These are phyloP conservation scores for Gopherus flavomarginatus DNA, from an alignment of 2,113 vertebrate genomes.

Conservation along the genomic window DNA sequence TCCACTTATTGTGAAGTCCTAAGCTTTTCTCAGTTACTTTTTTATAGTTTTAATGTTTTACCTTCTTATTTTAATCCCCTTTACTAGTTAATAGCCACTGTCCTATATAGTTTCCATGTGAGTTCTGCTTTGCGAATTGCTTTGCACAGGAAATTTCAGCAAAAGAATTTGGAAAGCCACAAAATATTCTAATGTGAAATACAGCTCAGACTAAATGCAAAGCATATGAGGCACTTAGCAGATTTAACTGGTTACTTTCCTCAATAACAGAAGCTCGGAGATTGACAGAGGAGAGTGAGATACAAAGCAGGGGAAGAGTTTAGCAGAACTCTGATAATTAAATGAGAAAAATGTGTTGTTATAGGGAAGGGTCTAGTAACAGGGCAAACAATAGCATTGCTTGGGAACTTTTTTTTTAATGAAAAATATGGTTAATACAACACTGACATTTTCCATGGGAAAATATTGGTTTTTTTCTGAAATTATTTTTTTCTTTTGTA, in stretches of 20 bases:
- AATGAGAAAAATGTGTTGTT: neutral
- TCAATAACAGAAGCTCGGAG: neutral
- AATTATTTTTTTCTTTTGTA: neutral
- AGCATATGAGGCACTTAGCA: neutral
- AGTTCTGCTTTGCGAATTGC: conserved; percentile 2
- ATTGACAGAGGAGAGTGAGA: neutral
- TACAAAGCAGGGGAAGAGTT: neutral
- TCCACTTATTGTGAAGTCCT: neutral
- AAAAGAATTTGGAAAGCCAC: neutral
- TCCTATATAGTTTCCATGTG: conserved; percentile 25
- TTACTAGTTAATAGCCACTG: neutral
- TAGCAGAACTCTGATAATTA: neutral
- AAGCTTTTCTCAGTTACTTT: neutral
- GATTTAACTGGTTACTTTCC: neutral
- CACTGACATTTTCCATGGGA: neutral
- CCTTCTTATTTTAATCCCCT: neutral
- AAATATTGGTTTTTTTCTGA: neutral
- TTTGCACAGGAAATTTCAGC: conserved; percentile 20
- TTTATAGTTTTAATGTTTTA: neutral
- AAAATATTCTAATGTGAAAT: neutral
- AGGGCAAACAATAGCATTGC: neutral
- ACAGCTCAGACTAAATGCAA: conserved; percentile 25
- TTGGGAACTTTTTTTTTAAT: neutral
- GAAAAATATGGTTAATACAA: neutral
- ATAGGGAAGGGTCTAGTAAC: neutral